Evolutionary conservation across 2,797 vertebrate species (phyloP), one percentile per base, ranked within the genome.

Genomic region (Hyperoplus lanceolatus): DNA sequence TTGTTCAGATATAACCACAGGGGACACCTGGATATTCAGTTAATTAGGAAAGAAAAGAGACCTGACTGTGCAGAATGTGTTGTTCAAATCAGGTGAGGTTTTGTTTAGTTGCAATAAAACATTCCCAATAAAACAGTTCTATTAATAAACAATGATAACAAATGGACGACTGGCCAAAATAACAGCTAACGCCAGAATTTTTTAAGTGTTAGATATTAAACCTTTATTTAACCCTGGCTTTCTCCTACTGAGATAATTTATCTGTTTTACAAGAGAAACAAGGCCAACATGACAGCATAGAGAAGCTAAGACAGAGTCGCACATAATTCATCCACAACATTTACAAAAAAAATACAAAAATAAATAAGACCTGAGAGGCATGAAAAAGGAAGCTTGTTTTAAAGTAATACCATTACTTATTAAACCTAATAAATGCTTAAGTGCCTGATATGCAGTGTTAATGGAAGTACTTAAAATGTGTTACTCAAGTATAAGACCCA

Each of bases 11-110:
- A 82, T 77, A 87, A 39, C 87, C 56, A 51, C 86, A 82, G 87
- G 91, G 89, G 87, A 84, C 59, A 46, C 61, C n/a, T 13, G 36
- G 56, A 81, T 73, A 80, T 84, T 85, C 50, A 71, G 78, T 82
- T 90, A 90, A 93, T 92, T 91, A 85, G 84, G 80, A 85, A 42
- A 78, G 58, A 78, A 84, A 82, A 18, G 12, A 75, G 29, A 11
- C 21, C 48, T 62, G 63, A 79, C 59, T 73, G 45, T n/a, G 67
- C 74, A 70, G 75, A 80, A 65, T 46, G 73, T 18, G 49, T 46
- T 63, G 82, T 73, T 83, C 51, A 83, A 71, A 69, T 70, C 67
- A 73, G 65, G 45, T 49, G 29, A 81, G 69, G 73, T 18, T 63
- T 57, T 66, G 62, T 79, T 79, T 51, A 61, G 49, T n/a, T 53